Evolutionary conservation across 64 coral and sea anemone species (phyloP), one percentile per base, ranked within the genome.

Genomic region (Stichodactyla helianthus): DNA sequence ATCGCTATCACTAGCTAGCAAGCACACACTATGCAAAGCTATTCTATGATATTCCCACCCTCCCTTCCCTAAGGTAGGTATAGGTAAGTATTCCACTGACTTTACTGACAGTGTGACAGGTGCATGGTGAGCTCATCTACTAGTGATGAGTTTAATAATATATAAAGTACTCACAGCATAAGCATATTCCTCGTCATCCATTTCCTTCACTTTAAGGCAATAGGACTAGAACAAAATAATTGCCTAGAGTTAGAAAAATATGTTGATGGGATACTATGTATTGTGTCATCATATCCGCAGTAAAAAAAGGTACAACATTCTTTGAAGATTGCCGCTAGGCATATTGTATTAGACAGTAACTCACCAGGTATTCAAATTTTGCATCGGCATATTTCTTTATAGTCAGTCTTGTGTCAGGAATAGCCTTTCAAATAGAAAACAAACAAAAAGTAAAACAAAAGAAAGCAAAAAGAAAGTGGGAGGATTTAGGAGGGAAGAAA

Each of bases 361-460:
- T 95, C 82, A 99, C 97, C 82, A 99, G 65, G 64, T 99, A 99
- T 85, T 99, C 97, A 95, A 99, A 99, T 77, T 99, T 99, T n/a
- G 93, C 93, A 98, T 99, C 97, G 50, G 97, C 97, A 93, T 99
- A 99, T 87, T 94, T 99, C 54, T 80, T 99, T 74, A 99, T 99
- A 6, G 97, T 99, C 15, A 99, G 67, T 77, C 91, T 95, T 76
- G 97, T 99, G 82, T 99, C 97, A 64, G 97, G 97, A 18, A 99
- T 99, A 50, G 97, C 97, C 97, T 99, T 28, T 26, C 0, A 9
- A 74, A 27, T 13, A 74, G 68, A 10, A 74, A 74, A 80, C 23
- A 13, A 79, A 78, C 55, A 27, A 44, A 88, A 71, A 6, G 14
- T 59, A 82, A 8, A 20, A 22, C 16, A 87, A 5, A 68, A 76